Base-by-base conservation (phyloP, 2,888 invertebrate genomes). In the Barypeithes pellucidus region DNA sequence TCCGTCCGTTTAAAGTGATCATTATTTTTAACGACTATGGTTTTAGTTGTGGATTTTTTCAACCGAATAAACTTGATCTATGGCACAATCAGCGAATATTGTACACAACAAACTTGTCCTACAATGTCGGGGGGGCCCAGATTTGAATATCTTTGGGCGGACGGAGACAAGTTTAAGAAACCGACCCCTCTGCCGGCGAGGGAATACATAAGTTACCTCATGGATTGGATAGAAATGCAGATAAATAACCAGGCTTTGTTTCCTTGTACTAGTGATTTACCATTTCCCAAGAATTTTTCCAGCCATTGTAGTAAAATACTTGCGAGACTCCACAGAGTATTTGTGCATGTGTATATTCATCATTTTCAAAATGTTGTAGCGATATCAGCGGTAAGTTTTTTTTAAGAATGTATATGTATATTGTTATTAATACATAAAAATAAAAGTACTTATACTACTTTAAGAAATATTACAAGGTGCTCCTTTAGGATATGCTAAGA, bases 261-360 rank as follows among this genome's bases (percentile, higher is more conserved):
- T 84, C 96, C 96, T 0, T 92, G 94, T 16, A 93, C 92, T 70
- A 92, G 93, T 78, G 95, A 94, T 87, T 89, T 94, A 76, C 95
- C 96, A 39, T 97, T 97, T 86, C 96, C 96, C 3, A 95, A 93
- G 84, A 92, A 93, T 62, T 97, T 96, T 86, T 83, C 90, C 29
- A 89, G 90, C 29, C 88, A 93, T 12, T 95, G 95, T 82, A 92
- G 94, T 80, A 97, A 97, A 87, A 96, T 97, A 77, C 86, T 97
- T 79, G 95, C 96, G 0, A 89, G 96, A 61, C 87, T 97, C 50
- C 96, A 95, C 86, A 88, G 96, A 78, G 95, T 97, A 3, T 97
- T 97, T 85, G 96, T 97, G 0, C 96, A 97, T 85, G 95, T 96
- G 50, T 97, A 97, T 84, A 97, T 97, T 77, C 96, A 97, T 86